Evolutionary conservation across 2,888 invertebrate genomes (phyloP).

Genomic region (Aethes cnicana): DNA sequence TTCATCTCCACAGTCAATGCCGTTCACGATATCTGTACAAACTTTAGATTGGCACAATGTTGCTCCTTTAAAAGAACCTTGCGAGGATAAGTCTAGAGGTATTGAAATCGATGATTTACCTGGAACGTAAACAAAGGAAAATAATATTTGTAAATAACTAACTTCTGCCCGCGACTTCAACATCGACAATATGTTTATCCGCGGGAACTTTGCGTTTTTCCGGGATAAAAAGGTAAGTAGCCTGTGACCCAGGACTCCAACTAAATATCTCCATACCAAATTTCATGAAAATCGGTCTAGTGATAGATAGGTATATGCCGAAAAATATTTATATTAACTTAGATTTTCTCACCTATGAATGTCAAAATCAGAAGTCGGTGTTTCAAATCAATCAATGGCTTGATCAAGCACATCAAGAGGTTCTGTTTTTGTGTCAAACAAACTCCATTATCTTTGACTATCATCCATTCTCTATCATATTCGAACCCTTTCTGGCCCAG

Average conservation of each 20-base stretch:
- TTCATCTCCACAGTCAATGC: slow-evolving; percentile 91
- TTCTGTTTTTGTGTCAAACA: slow-evolving; percentile 94
- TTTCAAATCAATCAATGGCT: slow-evolving; percentile 86
- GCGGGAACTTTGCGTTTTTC: no score
- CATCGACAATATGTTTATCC: no score
- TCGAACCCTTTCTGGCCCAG: slow-evolving; percentile 89
- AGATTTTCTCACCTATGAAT: slow-evolving; percentile 86
- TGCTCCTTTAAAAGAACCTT: slow-evolving; percentile 49
- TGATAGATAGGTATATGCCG: no score
- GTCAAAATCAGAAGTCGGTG: slow-evolving; percentile 78
- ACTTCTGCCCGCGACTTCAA: no score
- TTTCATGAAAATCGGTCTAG: no score
- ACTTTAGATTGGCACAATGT: slow-evolving; percentile 90
- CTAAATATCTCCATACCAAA: no score
- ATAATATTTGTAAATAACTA: no score
- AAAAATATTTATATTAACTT: no score
- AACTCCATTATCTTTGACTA: slow-evolving; percentile 90
- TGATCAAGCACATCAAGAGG: slow-evolving; percentile 89
- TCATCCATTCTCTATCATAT: slow-evolving; percentile 97
- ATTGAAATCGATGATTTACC: slow-evolving; percentile 79
- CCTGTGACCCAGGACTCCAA: no score
- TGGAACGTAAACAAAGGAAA: slow-evolving; percentile 57
- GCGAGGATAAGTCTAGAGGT: slow-evolving; percentile 65
- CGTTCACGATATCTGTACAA: slow-evolving; percentile 90
- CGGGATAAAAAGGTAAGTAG: no score